These are phyloP conservation scores for Mechanitis messenoides DNA, from an alignment of 2,888 invertebrate species.

Conservation along the genomic window DNA sequence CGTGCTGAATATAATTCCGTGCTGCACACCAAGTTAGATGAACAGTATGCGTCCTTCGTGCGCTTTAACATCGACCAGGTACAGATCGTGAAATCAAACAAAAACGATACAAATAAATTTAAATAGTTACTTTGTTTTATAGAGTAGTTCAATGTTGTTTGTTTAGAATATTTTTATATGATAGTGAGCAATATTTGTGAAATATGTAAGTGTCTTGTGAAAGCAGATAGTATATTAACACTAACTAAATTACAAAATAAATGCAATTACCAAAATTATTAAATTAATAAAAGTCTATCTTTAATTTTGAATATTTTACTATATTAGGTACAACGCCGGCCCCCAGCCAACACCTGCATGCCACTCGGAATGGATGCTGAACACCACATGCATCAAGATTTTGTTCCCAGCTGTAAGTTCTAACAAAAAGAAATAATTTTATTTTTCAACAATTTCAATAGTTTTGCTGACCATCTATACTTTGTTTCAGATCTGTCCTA, in stretches of 20 bases:
- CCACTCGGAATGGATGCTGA: slow-evolving; percentile 67
- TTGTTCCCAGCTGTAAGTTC: slow-evolving; percentile 69
- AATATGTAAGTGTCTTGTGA: no score
- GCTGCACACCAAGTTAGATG: slow-evolving; percentile 93
- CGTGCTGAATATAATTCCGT: slow-evolving; percentile 96
- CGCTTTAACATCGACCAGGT: slow-evolving; percentile 99
- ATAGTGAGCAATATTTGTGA: no score
- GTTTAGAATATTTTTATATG: no score
- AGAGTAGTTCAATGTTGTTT: no score
- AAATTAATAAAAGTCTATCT: not conserved
- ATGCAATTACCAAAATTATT: not conserved
- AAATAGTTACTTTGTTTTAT: no score
- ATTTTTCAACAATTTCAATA: not conserved
- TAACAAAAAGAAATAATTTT: not conserved
- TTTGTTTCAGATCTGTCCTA: slow-evolving; percentile 71
- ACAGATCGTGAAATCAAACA: slow-evolving; percentile 8
- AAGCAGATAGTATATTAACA: no score
- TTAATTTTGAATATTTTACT: not conserved
- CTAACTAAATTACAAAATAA: no score
- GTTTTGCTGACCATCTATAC: slow-evolving; percentile 4
- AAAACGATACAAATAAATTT: no score
- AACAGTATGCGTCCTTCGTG: slow-evolving; percentile 99
- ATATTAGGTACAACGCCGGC: slow-evolving; percentile 66
- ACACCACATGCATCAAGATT: slow-evolving; percentile 70
- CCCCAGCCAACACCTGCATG: slow-evolving; percentile 65